Evolutionary conservation across 2,113 vertebrate species (phyloP).

Genomic region (Pelmatolapia mariae): DNA sequence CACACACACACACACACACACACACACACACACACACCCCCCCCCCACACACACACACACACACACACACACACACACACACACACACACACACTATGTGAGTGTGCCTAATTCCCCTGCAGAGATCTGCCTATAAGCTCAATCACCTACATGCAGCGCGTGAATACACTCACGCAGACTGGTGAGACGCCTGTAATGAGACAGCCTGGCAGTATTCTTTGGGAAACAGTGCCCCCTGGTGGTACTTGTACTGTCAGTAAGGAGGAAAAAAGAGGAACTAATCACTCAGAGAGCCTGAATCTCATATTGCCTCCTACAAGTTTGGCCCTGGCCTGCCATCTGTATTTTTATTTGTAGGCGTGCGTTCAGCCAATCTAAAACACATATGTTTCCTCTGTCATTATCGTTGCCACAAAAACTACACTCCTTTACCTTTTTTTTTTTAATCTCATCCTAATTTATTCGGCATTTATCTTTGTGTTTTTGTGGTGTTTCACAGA

Average conservation of each 20-base stretch:
- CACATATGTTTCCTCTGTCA: not conserved
- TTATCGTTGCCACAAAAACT: accelerated
- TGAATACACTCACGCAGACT: not conserved
- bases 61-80: not conserved
- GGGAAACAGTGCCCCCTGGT: not conserved
- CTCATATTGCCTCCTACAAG: not conserved
- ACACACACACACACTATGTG: not conserved
- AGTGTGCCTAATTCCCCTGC: not conserved
- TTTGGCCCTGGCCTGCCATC: not conserved
- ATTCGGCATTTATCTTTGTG: not conserved
- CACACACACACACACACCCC: not conserved
- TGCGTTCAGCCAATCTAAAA: not conserved
- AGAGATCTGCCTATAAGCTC: not conserved
- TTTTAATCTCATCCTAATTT: not conserved
- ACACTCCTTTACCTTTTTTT: not conserved
- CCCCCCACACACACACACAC: no score
- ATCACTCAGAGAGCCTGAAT: not conserved
- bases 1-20: not conserved
- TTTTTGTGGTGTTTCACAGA: not conserved
- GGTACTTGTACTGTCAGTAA: not conserved
- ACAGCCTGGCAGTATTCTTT: not conserved
- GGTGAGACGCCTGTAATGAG: not conserved
- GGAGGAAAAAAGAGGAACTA: not conserved
- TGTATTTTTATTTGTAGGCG: not conserved
- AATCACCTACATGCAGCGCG: not conserved